These are phyloP conservation scores for Mamestra brassicae DNA, from an alignment of 2,888 invertebrate genomes.

Conservation along the genomic window DNA sequence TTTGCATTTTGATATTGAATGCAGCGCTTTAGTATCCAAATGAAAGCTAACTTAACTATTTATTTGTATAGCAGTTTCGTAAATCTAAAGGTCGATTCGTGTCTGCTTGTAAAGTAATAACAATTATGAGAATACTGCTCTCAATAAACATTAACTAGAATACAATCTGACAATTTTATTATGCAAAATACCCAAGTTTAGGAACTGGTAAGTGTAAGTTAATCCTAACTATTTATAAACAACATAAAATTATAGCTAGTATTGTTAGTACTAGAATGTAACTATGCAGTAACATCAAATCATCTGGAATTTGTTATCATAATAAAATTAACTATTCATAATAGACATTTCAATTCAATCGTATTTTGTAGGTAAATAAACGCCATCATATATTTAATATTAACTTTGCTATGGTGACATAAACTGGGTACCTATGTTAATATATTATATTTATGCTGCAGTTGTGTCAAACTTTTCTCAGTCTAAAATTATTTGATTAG, in stretches of 20 bases:
- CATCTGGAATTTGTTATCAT: constrained; percentile 41
- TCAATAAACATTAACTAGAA: neutral
- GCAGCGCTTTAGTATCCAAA: neutral
- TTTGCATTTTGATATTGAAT: neutral
- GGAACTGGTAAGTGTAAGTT: neutral
- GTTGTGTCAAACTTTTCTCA: constrained; percentile 10
- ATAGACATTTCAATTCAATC: constrained; percentile 26
- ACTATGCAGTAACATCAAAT: constrained; percentile 19
- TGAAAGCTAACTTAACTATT: neutral
- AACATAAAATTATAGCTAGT: neutral
- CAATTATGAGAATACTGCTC: neutral
- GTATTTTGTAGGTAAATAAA: constrained; percentile 34
- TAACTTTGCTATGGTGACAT: neutral
- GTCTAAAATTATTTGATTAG: neutral
- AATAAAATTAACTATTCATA: constrained; percentile 28
- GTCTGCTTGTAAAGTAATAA: constrained; percentile 11
- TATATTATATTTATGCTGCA: neutral
- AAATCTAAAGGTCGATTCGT: neutral
- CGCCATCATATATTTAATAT: constrained; percentile 13
- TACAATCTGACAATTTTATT: neutral
- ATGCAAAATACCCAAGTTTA: neutral
- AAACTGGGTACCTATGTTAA: neutral
- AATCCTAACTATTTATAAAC: neutral
- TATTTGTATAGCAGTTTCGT: neutral
- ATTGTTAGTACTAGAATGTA: constrained; percentile 19